These are phyloP conservation scores for Trichechus manatus DNA, from an alignment of 2,113 vertebrate species.

Conservation along the genomic window DNA sequence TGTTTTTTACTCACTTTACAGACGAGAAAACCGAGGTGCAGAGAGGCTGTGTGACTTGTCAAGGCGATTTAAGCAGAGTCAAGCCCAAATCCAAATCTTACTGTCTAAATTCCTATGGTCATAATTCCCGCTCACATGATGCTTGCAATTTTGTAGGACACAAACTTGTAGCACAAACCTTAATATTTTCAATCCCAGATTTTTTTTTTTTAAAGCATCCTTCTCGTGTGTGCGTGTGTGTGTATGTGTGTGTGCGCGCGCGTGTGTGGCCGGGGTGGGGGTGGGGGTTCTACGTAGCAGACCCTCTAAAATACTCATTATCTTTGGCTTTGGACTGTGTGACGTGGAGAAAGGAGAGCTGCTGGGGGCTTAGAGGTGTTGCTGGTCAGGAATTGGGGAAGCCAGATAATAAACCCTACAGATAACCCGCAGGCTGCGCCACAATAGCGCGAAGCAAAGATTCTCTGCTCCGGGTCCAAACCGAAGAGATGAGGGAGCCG, in stretches of 20 bases:
- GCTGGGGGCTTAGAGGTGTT: background rate
- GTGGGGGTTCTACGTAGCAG: background rate
- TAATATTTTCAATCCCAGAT: background rate
- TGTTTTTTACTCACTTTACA: slow-evolving; percentile 50
- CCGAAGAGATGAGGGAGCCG: background rate
- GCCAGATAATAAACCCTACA: background rate
- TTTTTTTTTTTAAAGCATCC: background rate
- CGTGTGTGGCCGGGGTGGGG: too few species aligned
- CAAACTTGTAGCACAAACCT: background rate
- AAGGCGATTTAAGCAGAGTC: background rate
- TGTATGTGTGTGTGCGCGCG: too few species aligned
- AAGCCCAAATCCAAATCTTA: slow-evolving; percentile 41
- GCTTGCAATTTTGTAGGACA: background rate
- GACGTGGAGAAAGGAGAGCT: background rate
- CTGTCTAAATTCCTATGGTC: background rate
- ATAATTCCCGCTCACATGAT: background rate
- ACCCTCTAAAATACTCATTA: background rate
- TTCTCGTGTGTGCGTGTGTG: background rate
- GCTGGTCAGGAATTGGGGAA: background rate
- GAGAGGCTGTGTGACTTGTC: background rate
- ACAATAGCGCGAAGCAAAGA: background rate
- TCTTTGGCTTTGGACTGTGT: slow-evolving; percentile 12
- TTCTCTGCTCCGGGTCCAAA: background rate
- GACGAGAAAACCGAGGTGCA: slow-evolving; percentile 31
- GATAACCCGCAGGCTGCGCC: slow-evolving; percentile 27